A percentile compares a stretch with the other conserved stretches of the same genome.
phyloP scores from a whole-genome alignment of 2,113 vertebrate species.

The Xenopus tropicalis region DNA sequence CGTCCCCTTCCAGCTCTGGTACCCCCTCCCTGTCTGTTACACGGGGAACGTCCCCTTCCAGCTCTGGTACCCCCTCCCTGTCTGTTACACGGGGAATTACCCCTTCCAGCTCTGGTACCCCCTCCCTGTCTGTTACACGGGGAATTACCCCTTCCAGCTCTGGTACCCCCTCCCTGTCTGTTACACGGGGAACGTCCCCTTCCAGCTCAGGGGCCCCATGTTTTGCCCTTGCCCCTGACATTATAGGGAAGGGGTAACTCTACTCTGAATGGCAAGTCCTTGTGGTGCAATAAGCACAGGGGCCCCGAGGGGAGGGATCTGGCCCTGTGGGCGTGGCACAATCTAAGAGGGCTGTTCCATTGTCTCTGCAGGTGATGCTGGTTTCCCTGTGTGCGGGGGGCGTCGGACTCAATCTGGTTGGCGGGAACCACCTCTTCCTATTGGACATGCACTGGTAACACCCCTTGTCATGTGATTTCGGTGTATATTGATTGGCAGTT shows the following conservation, averaged over 20 bases:
- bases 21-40: too few species aligned
- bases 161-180: too few species aligned
- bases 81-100: too few species aligned
- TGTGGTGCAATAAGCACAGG: too few species aligned
- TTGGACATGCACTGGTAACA: constrained; percentile 96
- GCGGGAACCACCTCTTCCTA: constrained; percentile 95
- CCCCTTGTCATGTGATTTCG: neutral
- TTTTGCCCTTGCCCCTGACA: too few species aligned
- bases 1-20: neutral
- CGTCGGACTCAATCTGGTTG: constrained; percentile 85
- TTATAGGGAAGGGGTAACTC: too few species aligned
- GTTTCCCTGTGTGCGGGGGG: constrained; percentile 92
- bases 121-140: too few species aligned
- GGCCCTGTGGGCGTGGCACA: neutral
- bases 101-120: neutral
- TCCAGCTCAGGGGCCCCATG: neutral
- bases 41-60: too few species aligned
- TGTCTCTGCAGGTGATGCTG: constrained; percentile 80
- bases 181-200: neutral
- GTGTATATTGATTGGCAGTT: too few species aligned
- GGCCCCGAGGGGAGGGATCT: too few species aligned
- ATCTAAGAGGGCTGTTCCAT: neutral
- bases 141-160: too few species aligned
- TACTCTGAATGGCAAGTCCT: too few species aligned
- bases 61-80: constrained; percentile 56